Conservation (phyloP, 2,113 vertebrate genomes). For the Piaya cayana region DNA sequence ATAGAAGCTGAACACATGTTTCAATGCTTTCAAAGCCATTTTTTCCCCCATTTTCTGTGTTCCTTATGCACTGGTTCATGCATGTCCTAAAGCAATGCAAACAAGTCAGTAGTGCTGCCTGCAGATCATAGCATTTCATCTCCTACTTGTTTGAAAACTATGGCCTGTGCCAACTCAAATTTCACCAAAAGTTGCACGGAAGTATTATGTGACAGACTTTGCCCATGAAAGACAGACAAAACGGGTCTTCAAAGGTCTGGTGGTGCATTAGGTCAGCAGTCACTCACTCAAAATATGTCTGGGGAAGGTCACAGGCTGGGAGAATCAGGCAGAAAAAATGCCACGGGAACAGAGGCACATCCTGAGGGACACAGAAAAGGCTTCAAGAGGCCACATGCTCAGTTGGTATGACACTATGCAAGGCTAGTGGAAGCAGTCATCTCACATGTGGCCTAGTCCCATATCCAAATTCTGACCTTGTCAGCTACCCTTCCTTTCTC, state of each 20-base stretch:
- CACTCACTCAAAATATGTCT: not conserved
- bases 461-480: accelerated
- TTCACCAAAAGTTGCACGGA: not conserved
- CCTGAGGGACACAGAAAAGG: accelerated
- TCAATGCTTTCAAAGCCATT: not conserved
- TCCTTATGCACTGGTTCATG: not conserved
- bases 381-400: accelerated
- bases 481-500: not conserved
- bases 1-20: not conserved
- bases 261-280: not conserved
- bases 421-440: not conserved
- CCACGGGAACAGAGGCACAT: accelerated
- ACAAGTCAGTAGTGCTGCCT: not conserved
- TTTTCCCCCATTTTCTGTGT: not conserved
- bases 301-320: not conserved
- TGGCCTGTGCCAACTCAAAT: not conserved
- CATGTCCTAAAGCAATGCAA: not conserved
- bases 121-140: not conserved
- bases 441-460: accelerated
- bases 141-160: not conserved
- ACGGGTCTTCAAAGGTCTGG: not conserved
- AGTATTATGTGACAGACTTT: accelerated
- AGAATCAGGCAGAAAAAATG: not conserved
- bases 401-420: accelerated
- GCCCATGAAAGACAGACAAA: not conserved